Evolutionary conservation across 1,140 invertebrate species (phyloP), one percentile per base, ranked within the genome.

Genomic region (Drosophila elegans): DNA sequence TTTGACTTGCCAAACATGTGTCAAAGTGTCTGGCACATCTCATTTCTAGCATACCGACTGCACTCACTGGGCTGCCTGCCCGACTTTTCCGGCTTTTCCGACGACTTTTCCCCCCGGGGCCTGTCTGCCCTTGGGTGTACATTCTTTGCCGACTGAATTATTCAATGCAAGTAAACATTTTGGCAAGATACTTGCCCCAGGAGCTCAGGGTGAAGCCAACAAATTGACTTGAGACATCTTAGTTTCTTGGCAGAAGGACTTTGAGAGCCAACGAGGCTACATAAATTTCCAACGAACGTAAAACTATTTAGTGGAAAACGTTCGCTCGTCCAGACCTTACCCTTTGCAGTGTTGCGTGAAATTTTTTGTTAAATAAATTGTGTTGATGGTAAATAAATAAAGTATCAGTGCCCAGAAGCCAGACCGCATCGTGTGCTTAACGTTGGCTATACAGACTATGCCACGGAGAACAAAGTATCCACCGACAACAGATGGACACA

Each of bases 281-380:
- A 84, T 84, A 69, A 74, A 85, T 85, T 80, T 64, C 53, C n/a
- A 64, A 56, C 56, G 66, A 85, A 69, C 63, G 67, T 88, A 76
- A 88, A 86, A 88, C 79, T 88, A 88, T 88, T 88, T 89, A 89
- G 79, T 75, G 67, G 53, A 64, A 83, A 89, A 77, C 62, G 73
- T 74, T 85, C 69, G 52, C n/a, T 51, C 29, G 48, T 1, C 46
- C 46, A 29, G 38, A 12, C 21, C 38, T 4, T 21, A 10, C 13
- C 38, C 4, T 21, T 7, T n/a, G 64, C 52, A 49, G 38, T 32
- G 72, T 75, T 66, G 72, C 73, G 61, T 76, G 55, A 76, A 76
- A 68, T 76, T 77, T 77, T 69, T 77, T 41, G 64, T 77, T 78
- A 77, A 77, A 77, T 77, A 77, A 77, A 77, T 77, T 77, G 63